A percentile compares a stretch with the other conserved stretches of the same genome.
phyloP scores from a whole-genome alignment of 2,797 vertebrate species.

The Bufotes viridis region DNA sequence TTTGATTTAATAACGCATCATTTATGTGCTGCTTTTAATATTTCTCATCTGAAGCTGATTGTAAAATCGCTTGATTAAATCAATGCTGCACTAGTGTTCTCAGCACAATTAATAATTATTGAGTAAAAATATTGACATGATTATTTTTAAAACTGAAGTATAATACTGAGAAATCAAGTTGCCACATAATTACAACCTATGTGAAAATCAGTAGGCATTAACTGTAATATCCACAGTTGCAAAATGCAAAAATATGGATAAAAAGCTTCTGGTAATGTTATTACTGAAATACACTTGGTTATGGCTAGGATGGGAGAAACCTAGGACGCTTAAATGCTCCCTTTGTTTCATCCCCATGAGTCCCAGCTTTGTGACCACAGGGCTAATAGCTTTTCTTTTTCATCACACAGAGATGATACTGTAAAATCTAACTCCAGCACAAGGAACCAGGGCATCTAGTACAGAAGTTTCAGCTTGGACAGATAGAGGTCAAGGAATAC shows the following conservation, averaged over 20 bases:
- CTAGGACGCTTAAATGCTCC: no score
- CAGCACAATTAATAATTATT: constrained; percentile 27
- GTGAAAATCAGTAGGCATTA: constrained; percentile 17
- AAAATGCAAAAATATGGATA: background rate
- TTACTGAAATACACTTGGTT: background rate
- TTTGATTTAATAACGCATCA: constrained; percentile 30
- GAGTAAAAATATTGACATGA: constrained; percentile 27
- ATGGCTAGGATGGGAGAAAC: background rate
- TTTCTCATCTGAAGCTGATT: constrained; percentile 39
- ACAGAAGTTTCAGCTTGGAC: no score
- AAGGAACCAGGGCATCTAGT: no score
- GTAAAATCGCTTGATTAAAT: constrained; percentile 54
- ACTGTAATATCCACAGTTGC: background rate
- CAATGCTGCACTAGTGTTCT: constrained; percentile 30
- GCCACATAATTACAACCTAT: background rate
- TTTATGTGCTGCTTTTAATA: constrained; percentile 42
- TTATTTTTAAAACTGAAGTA: constrained; percentile 28
- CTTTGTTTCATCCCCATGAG: no score
- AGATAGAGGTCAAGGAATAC: no score
- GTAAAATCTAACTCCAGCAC: no score
- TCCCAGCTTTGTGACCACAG: no score
- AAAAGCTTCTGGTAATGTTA: background rate
- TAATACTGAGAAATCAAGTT: constrained; percentile 1
- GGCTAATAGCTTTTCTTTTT: no score
- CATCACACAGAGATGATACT: no score